Evolutionary conservation across 2,888 invertebrate genomes (phyloP).

Genomic region (Noctuana brunneofusca): DNA sequence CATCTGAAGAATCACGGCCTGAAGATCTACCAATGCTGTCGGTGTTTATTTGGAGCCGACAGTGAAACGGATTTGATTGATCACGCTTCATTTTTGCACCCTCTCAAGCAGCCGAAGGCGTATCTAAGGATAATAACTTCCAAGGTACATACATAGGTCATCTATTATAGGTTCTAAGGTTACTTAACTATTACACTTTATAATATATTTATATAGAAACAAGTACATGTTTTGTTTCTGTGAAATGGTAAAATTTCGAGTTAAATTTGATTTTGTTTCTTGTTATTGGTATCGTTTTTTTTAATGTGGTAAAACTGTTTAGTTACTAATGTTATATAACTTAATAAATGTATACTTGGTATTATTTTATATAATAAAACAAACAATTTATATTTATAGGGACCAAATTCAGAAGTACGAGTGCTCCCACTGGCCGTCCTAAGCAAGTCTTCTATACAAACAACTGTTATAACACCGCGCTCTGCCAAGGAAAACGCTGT

Average conservation of each 20-base stretch:
- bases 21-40: slow-evolving; percentile 71
- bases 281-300: too few species aligned
- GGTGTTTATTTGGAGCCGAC: slow-evolving; percentile 68
- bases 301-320: too few species aligned
- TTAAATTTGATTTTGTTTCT: too few species aligned
- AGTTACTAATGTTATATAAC: too few species aligned
- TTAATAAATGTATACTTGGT: too few species aligned
- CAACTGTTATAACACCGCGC: slow-evolving; percentile 48
- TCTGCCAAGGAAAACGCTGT: slow-evolving; percentile 55
- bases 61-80: slow-evolving; percentile 59
- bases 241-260: neutral
- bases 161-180: too few species aligned
- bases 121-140: slow-evolving; percentile 66
- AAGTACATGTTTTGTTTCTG: neutral
- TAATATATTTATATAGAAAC: too few species aligned
- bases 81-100: slow-evolving; percentile 69
- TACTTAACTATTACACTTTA: too few species aligned
- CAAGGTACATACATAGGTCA: slow-evolving; percentile 54
- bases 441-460: slow-evolving; percentile 53
- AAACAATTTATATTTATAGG: slow-evolving; percentile 53
- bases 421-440: slow-evolving; percentile 67
- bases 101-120: slow-evolving; percentile 65
- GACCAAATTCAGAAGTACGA: slow-evolving; percentile 54
- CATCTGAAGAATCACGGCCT: slow-evolving; percentile 68
- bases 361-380: too few species aligned